Percentiles rank a stretch among this genome's conserved stretches.
Conservation (phyloP, 1,140 invertebrate species). For the Zaprionus camerounensis region DNA sequence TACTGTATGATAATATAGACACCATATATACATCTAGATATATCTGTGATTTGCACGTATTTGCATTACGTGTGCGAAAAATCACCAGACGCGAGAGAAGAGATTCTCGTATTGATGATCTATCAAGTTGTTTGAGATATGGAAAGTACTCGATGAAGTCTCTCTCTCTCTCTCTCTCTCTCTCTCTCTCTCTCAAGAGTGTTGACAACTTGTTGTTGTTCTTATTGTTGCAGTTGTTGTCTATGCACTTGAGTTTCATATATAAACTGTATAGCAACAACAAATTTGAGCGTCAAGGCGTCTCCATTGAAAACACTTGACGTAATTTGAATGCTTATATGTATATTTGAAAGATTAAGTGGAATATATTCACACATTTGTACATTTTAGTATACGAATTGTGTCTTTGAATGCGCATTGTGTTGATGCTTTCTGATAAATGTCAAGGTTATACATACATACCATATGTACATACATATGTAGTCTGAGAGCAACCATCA, state of each 20-base stretch:
- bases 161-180: neutral
- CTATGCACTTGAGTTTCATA: constrained; percentile 23
- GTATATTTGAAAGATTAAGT: constrained; percentile 19
- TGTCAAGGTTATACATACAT: constrained; percentile 35
- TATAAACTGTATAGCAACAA: constrained; percentile 19
- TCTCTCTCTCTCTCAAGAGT: constrained; percentile 14
- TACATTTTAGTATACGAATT: neutral
- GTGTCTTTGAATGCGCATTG: constrained; percentile 1
- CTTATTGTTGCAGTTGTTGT: constrained; percentile 13
- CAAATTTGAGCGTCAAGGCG: constrained; percentile 23
- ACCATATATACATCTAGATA: neutral
- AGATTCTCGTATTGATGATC: constrained; percentile 25
- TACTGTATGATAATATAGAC: neutral
- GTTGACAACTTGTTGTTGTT: constrained; percentile 15
- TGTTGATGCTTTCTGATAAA: constrained; percentile 19
- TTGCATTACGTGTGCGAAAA: constrained; percentile 32
- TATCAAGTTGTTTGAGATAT: constrained; percentile 23
- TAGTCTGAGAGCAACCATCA: constrained; percentile 17
- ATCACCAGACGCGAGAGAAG: neutral
- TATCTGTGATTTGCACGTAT: constrained; percentile 14
- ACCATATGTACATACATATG: neutral
- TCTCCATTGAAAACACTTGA: constrained; percentile 37
- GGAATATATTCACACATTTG: neutral
- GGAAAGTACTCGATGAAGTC: neutral
- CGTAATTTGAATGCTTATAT: constrained; percentile 35